phyloP scores from a whole-genome alignment of 1,140 invertebrate genomes.

The Meteorus sp. region DNA sequence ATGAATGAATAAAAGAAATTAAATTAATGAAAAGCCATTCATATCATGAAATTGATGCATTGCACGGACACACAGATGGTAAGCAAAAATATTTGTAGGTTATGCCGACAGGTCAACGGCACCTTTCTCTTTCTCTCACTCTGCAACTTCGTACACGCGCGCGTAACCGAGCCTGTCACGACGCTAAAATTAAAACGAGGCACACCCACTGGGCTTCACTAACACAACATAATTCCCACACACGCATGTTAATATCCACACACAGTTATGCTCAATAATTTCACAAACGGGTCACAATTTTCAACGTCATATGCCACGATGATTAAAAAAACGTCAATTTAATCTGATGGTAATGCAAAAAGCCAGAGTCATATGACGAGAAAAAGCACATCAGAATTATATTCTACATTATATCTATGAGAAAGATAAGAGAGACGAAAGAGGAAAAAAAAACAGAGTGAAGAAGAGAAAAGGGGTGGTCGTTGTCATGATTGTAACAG shows the following conservation, averaged over 20 bases:
- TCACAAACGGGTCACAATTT: too few species aligned
- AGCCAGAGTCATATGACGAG: not conserved
- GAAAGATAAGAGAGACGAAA: constrained; percentile 2
- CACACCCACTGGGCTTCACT: constrained; percentile 26
- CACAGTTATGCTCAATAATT: too few species aligned
- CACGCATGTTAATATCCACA: too few species aligned
- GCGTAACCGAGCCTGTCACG: constrained; percentile 33
- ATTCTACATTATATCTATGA: not conserved
- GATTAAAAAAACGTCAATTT: too few species aligned
- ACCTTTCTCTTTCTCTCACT: constrained; percentile 30
- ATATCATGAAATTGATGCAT: constrained; percentile 19
- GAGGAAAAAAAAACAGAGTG: not conserved
- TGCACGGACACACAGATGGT: not conserved
- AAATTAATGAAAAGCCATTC: not conserved
- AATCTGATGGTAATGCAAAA: too few species aligned
- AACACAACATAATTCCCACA: constrained; percentile 20
- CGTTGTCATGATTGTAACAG: too few species aligned
- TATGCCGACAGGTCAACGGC: constrained; percentile 51
- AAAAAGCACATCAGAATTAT: not conserved
- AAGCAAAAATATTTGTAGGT: constrained; percentile 48
- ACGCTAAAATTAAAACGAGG: constrained; percentile 56
- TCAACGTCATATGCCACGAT: too few species aligned
- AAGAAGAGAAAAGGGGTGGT: constrained; percentile 1
- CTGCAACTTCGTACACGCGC: constrained; percentile 14
- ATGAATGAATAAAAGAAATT: not conserved